Evolutionary conservation across 2,113 vertebrate species (phyloP), one percentile per base, ranked within the genome.

Genomic region (Cyanoderma ruficeps): DNA sequence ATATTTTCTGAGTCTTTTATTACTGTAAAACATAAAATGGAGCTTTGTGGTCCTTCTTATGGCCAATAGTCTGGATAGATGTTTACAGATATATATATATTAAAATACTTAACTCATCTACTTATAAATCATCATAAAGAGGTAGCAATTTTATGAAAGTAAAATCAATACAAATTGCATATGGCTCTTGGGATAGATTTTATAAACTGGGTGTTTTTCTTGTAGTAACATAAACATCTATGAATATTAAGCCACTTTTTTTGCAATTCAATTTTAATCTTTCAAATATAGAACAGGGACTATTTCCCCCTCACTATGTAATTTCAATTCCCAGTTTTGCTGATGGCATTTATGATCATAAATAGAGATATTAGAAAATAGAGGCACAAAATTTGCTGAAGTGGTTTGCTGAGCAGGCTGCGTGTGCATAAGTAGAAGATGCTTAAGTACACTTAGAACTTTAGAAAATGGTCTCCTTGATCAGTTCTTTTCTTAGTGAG

Each of bases 131-230:
- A 88, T 82, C 39, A n/a, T 94, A 55, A 96, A 82, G 83, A 86
- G 37, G 53, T 89, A 88, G 53, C 75, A 95, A 77, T 52, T 88
- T 91, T 85, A 79, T 95, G 75, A 83, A 80, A 97, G 77, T 92
- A 82, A 89, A 96, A 96, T 96, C 90, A 6, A 76, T 96, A 88
- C 65, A 87, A 96, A 96, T 94, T 92, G 72, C 56, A 53, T 72
- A 53, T 67, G n/a, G 30, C 63, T 90, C 46, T 8, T 65, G 78
- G 71, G 87, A 93, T 82, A 78, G 60, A 91, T 96, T 93, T 92
- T 83, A 80, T 89, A 80, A 95, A 90, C 44, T 60, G 25, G 22
- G 42, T 92, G 67, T 69, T 83, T 94, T 81, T 83, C 67, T 93
- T 60, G 17, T 47, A 31, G 57, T 89, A 83, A 42, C 75, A 69